Evolutionary conservation across 2,113 vertebrate genomes (phyloP), one percentile per base, ranked within the genome.

Genomic region (Cottus gobio): DNA sequence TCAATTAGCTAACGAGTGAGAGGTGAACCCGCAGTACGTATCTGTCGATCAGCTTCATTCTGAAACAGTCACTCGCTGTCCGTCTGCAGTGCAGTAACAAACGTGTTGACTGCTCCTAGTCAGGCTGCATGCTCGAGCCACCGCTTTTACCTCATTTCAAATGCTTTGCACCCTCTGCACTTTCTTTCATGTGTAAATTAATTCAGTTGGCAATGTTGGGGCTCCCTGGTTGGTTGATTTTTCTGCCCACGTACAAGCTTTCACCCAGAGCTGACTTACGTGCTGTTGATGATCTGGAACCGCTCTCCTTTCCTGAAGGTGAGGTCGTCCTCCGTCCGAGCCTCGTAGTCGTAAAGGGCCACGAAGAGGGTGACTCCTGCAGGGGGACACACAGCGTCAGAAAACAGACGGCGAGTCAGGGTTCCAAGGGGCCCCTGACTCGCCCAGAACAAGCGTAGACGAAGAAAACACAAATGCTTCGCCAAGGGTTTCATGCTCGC

Each of bases 281-380:
- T 97, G 97, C 96, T 99, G 93, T 99, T 99, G 88, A 99, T 93
- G 88, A 99, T 99, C 89, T 99, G 98, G 91, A 99, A 98, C 87
- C 96, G 94, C 89, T 99, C 98, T 94, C 97, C 98, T 96, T 99
- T 99, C 88, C 96, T 96, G 95, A 99, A 99, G 95, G 95, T 99
- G 77, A 99, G 95, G 92, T 99, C 98, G 88, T 99, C 98, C 94
- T 98, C 97, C 9, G 98, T 98, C 86, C 98, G 94, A 30, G 98
- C 97, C 92, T 98, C 97, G 42, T 99, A 99, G 94, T 99, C 98
- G 72, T 99, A 99, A 87, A 99, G 96, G 7, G 98, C 98, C 94
- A 99, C 96, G 89, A 99, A 99, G 65, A 98, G 95, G 71, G 97
- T 99, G 90, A 99, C 97, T 93, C 98, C 98, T 99, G 92, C 58